Conservation (phyloP, 1,140 invertebrate species). For the Drosophila rufa region DNA sequence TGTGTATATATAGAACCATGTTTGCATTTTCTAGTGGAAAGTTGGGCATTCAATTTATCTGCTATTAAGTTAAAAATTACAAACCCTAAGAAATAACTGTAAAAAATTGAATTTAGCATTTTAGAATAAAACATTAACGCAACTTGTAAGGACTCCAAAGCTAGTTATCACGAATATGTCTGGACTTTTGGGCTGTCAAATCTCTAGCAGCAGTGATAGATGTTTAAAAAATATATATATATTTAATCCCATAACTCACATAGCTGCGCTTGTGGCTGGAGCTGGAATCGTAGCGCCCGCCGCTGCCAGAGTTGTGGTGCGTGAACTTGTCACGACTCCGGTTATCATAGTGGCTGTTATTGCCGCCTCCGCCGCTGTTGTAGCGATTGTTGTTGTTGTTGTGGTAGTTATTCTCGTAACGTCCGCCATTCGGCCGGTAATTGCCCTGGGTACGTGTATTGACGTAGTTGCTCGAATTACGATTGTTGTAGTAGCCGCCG, state of each 20-base stretch:
- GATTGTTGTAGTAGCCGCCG: conserved; percentile 76
- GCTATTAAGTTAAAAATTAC: too few species aligned
- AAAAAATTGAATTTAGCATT: too few species aligned
- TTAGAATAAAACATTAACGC: too few species aligned
- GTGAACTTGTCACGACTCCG: conserved; percentile 71
- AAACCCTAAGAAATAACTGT: too few species aligned
- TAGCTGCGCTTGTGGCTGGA: conserved; percentile 76
- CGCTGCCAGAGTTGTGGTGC: conserved; percentile 69
- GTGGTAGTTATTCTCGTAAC: conserved; percentile 73
- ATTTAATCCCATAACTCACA: conserved; percentile 47
- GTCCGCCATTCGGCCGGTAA: conserved; percentile 67
- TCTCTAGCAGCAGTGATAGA: not conserved
- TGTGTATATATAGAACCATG: not conserved
- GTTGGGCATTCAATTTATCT: not conserved
- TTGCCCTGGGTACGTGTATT: conserved; percentile 74
- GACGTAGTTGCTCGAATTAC: conserved; percentile 76
- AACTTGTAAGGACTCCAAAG: not conserved
- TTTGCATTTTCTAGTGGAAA: not conserved
- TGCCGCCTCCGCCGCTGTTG: conserved; percentile 38
- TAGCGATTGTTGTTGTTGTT: conserved; percentile 65
- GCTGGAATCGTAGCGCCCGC: conserved; percentile 70
- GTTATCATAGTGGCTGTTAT: conserved; percentile 72
- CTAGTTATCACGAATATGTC: not conserved
- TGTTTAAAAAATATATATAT: not conserved
- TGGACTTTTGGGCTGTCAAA: not conserved